A percentile compares a stretch with the other conserved stretches of the same genome.
These are phyloP conservation scores for Sebastes fasciatus DNA, from an alignment of 2,113 vertebrate species.

Conservation along the genomic window DNA sequence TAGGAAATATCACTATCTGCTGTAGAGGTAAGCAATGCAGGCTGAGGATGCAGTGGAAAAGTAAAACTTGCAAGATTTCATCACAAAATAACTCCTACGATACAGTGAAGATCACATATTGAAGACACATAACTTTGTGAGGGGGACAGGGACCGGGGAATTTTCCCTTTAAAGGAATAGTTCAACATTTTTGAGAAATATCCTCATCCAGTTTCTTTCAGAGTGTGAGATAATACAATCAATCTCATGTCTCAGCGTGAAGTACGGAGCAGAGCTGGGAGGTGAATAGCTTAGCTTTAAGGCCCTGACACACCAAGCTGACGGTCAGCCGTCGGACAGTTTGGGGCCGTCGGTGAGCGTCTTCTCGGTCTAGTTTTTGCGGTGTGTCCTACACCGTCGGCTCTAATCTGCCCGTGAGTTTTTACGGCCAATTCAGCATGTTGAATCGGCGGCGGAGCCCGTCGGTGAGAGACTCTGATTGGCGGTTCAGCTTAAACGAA, in stretches of 20 bases:
- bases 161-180: not conserved
- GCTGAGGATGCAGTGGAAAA: constrained; percentile 23
- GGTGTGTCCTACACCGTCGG: too few species aligned
- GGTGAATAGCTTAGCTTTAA: not conserved
- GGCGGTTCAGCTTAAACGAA: too few species aligned
- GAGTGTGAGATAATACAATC: not conserved
- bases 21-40: not conserved
- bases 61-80: constrained; percentile 17
- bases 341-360: too few species aligned
- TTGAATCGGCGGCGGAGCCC: too few species aligned
- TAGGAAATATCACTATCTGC: constrained; percentile 2
- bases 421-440: too few species aligned
- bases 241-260: not conserved
- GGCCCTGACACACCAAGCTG: too few species aligned
- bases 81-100: constrained; percentile 14
- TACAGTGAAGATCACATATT: not conserved
- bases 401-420: too few species aligned
- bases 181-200: not conserved
- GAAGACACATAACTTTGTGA: not conserved
- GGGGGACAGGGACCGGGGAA: too few species aligned
- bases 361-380: too few species aligned
- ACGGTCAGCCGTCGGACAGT: too few species aligned
- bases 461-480: too few species aligned
- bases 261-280: not conserved
- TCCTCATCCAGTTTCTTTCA: not conserved